Percentiles rank a stretch among this genome's conserved stretches.
These are phyloP conservation scores for Sus scrofa DNA, from an alignment of 2,113 vertebrate species.

Conservation along the genomic window T2T-Sscrofa CM000812.6:45527501-45528000, in stretches of 20 bases:
- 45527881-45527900: neutral
- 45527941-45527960: neutral
- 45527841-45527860: neutral
- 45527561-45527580: neutral
- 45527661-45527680: neutral
- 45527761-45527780: too few species aligned
- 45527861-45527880: neutral
- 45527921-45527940: neutral
- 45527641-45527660: neutral
- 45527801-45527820: neutral
- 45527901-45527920: neutral
- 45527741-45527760: too few species aligned
- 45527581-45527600: neutral
- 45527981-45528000: fast-evolving
- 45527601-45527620: neutral
- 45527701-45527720: too few species aligned
- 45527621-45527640: neutral
- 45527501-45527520: neutral
- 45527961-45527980: neutral
- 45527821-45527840: neutral
- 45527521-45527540: neutral
- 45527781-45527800: neutral
- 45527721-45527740: too few species aligned
- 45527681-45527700: too few species aligned
- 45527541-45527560: neutral